Evolutionary conservation across 2,113 vertebrate species (phyloP), one percentile per base, ranked within the genome.

Genomic region (Sialia sialis): DNA sequence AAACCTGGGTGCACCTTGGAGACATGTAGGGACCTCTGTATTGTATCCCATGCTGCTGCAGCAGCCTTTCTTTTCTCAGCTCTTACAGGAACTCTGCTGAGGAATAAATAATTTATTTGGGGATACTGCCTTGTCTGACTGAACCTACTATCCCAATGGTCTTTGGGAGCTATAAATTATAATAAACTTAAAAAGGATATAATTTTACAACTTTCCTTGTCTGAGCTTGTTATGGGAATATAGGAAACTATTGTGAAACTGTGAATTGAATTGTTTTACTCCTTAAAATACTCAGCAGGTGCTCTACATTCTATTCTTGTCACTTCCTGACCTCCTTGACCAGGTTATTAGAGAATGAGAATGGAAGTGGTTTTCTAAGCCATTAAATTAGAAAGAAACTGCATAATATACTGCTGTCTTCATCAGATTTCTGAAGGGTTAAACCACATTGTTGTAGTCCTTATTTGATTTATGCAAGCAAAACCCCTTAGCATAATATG

Each of bases 401-500:
- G 20, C 18, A 38, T 5, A 34, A 36, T 17, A 69, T 43, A 68
- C 16, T 73, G 48, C 44, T 89, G 29, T 66, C 84, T 84, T 87
- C 54, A 89, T 76, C 66, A 89, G 58, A 66, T 84, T 94, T 68
- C 49, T 82, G 62, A 17, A 89, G 70, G 29, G 59, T 68, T 82
- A 76, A 72, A 54, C 25, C 2, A 18, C 30, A 30, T 38, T 84
- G 49, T 85, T 85, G 44, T 38, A 41, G 44, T n/a, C 29, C 29
- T 93, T 89, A 72, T 75, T 84, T 77, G 73, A 83, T 82, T 85
- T 69, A 51, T 49, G 54, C 41, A 87, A 94, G 92, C 48, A 87
- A 92, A 95, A 34, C 4, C 0, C 16, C 23, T 64, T 41, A 75
- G 16, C 25, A 52, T 54, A 79, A 79, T 3, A 73, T 46, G 29